Evolutionary conservation across 2,888 invertebrate species (phyloP), one percentile per base, ranked within the genome.

Genomic region (Lydus trimaculatus): DNA sequence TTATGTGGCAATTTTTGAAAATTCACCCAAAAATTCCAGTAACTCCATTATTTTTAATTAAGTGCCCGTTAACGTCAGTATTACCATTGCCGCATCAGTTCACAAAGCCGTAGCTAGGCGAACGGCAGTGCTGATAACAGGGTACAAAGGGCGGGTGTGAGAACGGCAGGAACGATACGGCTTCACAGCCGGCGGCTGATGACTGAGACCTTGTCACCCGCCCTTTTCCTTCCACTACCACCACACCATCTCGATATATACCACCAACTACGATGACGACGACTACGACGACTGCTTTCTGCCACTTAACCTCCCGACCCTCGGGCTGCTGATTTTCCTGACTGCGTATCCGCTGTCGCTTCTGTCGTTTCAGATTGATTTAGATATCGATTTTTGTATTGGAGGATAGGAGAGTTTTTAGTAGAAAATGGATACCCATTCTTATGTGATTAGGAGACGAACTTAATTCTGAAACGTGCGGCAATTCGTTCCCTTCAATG

Each of bases 141-240:
- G 59, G 68, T 39, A 67, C 36, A 43, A 58, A 17, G 48, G 48
- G 20, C 48, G 8, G 48, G 48, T 48, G 48, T 48, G 48, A 20
- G 48, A 20, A 20, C 48, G 48, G 48, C 48, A 20, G 48, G 20
- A 48, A 48, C 48, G 48, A 48, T 48, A 48, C 48, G 48, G 48
- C 62, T 72, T 69, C 71, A 67, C 74, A 76, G 72, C 73, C 79
- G 79, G 76, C 79, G 79, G 78, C 78, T 79, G 81, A 79, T 81
- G 80, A 78, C 80, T 79, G 79, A 80, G 78, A 80, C 80, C 79
- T 80, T 80, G 81, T 81, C 81, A 80, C 80, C 80, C 80, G 66
- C 59, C 64, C 65, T 64, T 68, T 75, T 69, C 73, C 74, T 9
- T 73, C 75, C 61, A 69, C 73, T 64, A 67, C 66, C 69, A 71